Conservation (phyloP, 2,113 vertebrate species). For the Passer domesticus region DNA sequence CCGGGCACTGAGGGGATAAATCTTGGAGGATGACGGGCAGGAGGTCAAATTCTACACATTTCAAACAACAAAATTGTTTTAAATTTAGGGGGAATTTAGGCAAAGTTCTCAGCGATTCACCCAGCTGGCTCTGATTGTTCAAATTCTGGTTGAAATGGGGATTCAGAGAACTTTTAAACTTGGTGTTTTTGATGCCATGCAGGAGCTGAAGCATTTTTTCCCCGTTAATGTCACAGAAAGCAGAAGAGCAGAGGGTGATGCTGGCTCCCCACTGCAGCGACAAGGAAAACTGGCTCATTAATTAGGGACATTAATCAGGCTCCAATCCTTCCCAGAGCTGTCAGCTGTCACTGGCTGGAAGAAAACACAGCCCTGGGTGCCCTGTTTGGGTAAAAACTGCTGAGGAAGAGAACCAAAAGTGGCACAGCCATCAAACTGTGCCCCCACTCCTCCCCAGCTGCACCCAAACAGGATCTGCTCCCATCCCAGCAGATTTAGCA, state of each 20-base stretch:
- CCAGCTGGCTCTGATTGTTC: neutral
- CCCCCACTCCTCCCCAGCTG: neutral
- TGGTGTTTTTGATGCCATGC: neutral
- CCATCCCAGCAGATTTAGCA: neutral
- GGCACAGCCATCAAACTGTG: neutral
- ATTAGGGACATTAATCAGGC: neutral
- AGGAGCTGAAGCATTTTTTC: neutral
- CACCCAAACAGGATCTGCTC: neutral
- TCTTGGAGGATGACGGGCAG: neutral
- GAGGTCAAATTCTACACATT: neutral
- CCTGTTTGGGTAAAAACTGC: neutral
- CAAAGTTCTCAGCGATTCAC: neutral
- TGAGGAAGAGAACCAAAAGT: neutral
- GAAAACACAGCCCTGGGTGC: neutral
- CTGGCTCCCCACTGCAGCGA: neutral
- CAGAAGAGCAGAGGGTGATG: neutral
- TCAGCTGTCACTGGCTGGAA: neutral
- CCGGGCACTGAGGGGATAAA: neutral
- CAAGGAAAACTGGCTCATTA: neutral
- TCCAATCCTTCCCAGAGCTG: neutral
- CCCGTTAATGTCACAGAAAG: neutral
- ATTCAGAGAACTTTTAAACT: neutral
- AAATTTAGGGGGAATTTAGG: neutral
- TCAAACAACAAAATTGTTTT: neutral
- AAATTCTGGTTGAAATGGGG: neutral